Evolutionary conservation across 37 sponge, comb jelly and placozoan species (phyloP), one percentile per base, ranked within the genome.

Genomic region (Sycon ciliatum): DNA sequence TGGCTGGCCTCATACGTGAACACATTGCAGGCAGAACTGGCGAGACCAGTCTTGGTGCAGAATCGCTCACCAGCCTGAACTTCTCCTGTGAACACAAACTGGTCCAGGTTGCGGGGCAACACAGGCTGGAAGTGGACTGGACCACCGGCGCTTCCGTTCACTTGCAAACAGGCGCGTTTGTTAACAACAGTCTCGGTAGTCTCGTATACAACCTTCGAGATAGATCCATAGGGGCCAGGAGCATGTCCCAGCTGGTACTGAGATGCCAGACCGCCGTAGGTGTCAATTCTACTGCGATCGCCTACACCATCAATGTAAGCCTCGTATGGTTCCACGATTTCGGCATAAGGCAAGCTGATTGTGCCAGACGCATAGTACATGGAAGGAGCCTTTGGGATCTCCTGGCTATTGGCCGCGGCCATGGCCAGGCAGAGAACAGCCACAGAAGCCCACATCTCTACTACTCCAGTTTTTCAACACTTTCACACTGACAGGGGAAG

Each of bases 271-370:
- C 80, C 87, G 78, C 35, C 56, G 68, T 81, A 89, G 38, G 81
- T 74, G 69, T 82, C 83, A 4, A 89, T 73, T 27, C 85, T 71
- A 42, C 95, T 89, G 71, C 31, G 82, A 55, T 75, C 77, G 28
- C 26, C 39, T 26, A 1, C 24, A 63, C 74, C 57, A 74, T 88
- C 83, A 4, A 84, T 82, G 72, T 76, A 84, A 32, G 83, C 88
- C 32, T 84, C 83, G 63, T 83, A 95, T 13, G 91, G 91, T 40
- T 95, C 95, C 13, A 16, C 56, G 18, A 95, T 80, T 30, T 82
- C 80, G 0, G 85, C 95, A 49, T 89, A 87, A 18, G 49, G 49
- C 49, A 42, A 13, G 13, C 13, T 42, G 49, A 42, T 42, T 9
- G 13, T 42, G 49, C 49, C 49, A 18, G 9, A 18, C 9, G 49